A percentile compares a stretch with the other conserved stretches of the same genome.
These are phyloP conservation scores for Ctenomys sociabilis DNA, from an alignment of 2,113 vertebrate species.

Conservation along the genomic window DNA sequence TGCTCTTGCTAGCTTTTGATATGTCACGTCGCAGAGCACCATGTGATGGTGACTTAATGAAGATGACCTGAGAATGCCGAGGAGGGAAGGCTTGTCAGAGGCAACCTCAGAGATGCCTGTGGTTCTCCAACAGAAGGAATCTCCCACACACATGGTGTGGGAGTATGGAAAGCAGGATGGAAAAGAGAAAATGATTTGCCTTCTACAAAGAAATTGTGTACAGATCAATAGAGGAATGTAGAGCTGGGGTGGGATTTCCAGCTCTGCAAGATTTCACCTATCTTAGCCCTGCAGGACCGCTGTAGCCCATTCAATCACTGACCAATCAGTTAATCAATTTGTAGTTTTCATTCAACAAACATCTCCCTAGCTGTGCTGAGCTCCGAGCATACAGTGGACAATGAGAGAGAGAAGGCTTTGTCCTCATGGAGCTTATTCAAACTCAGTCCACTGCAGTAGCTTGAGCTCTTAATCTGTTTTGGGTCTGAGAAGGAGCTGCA, in stretches of 20 bases:
- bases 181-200: not conserved
- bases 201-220: not conserved
- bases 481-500: too few species aligned
- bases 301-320: not conserved
- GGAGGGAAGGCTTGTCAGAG: not conserved
- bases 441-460: rapidly evolving
- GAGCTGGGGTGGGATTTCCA: not conserved
- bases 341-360: not conserved
- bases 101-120: not conserved
- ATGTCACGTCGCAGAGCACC: not conserved
- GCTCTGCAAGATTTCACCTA: not conserved
- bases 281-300: not conserved
- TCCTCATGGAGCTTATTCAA: not conserved
- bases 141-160: not conserved
- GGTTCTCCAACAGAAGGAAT: not conserved
- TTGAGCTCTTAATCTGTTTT: not conserved
- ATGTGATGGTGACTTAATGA: not conserved
- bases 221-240: not conserved
- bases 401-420: not conserved
- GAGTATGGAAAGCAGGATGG: not conserved
- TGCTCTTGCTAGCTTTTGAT: not conserved
- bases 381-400: not conserved
- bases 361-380: not conserved
- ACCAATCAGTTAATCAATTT: not conserved
- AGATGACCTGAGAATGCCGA: not conserved